Percentiles rank a stretch among this genome's conserved stretches.
Conservation (phyloP, 2,797 vertebrate species). For the Anisognathus igniventris region DNA sequence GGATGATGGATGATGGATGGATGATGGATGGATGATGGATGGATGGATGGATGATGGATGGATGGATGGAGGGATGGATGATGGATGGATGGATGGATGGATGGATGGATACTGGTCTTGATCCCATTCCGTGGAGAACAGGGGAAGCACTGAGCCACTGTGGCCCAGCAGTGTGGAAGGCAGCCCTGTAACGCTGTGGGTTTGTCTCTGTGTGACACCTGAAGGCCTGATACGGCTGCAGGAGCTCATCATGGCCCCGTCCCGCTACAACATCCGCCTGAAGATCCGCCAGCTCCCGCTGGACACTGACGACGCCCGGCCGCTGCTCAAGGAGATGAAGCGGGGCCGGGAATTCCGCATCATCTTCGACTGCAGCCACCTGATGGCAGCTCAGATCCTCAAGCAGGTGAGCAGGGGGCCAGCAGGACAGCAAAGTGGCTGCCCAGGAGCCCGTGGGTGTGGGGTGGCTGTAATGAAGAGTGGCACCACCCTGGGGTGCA, state of each 20-base stretch:
- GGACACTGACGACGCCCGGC: conserved; percentile 87
- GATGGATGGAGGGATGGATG: neutral
- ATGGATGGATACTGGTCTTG: neutral
- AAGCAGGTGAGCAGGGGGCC: conserved; percentile 79
- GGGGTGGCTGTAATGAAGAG: accelerated
- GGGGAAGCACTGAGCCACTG: neutral
- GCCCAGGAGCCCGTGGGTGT: accelerated
- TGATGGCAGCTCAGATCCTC: conserved; percentile 95
- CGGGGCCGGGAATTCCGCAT: conserved; percentile 94
- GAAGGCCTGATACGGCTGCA: conserved; percentile 95
- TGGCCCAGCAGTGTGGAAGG: neutral
- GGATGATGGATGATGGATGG: no score
- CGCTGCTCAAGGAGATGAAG: conserved; percentile 98
- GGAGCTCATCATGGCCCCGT: conserved; percentile 98
- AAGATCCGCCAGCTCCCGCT: conserved; percentile 97
- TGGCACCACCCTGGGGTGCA: accelerated
- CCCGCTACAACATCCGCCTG: conserved; percentile 95
- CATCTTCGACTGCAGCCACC: conserved; percentile 96
- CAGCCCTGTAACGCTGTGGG: neutral
- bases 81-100: neutral
- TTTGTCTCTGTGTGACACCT: conserved; percentile 18
- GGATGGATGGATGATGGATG: no score
- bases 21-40: no score
- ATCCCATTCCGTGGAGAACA: accelerated
- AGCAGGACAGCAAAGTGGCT: neutral